Evolutionary conservation across 2,888 invertebrate species (phyloP).

Genomic region (Uropetala carovei): DNA sequence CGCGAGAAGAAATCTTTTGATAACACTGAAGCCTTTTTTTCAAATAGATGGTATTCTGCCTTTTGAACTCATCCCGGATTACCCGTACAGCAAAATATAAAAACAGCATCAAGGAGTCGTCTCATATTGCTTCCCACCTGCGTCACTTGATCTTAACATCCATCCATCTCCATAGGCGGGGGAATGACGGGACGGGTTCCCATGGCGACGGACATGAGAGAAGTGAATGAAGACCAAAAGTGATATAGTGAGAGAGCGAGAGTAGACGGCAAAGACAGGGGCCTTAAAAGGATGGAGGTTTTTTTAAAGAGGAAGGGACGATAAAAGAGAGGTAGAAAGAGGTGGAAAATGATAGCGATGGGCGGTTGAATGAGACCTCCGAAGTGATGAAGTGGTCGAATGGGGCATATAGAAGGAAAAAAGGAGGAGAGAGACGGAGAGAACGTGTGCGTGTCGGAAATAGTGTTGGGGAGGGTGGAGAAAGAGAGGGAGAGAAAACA

Average conservation of each 20-base stretch:
- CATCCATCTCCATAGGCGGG: conserved; percentile 31
- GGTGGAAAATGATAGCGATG: not conserved
- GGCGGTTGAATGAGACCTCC: not conserved
- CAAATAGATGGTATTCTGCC: too few species aligned
- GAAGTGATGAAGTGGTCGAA: conserved; percentile 54
- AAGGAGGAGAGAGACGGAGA: not conserved
- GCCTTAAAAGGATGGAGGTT: not conserved
- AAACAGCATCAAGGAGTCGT: not conserved
- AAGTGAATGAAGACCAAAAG: not conserved
- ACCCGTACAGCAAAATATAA: too few species aligned
- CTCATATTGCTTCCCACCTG: not conserved
- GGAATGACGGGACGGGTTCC: not conserved
- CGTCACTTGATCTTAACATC: not conserved
- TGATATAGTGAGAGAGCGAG: not conserved
- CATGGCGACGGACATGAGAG: conserved; percentile 30
- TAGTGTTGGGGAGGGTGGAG: not conserved
- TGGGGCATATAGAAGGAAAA: not conserved
- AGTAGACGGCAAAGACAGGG: not conserved
- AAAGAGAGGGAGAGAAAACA: conserved; percentile 47
- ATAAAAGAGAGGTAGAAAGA: conserved; percentile 10
- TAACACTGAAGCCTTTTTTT: too few species aligned
- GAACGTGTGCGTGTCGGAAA: not conserved
- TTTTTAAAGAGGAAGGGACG: not conserved
- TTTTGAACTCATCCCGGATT: too few species aligned
- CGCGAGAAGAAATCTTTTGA: too few species aligned